phyloP scores from a whole-genome alignment of 2,113 vertebrate genomes.

The Mirounga angustirostris region DNA sequence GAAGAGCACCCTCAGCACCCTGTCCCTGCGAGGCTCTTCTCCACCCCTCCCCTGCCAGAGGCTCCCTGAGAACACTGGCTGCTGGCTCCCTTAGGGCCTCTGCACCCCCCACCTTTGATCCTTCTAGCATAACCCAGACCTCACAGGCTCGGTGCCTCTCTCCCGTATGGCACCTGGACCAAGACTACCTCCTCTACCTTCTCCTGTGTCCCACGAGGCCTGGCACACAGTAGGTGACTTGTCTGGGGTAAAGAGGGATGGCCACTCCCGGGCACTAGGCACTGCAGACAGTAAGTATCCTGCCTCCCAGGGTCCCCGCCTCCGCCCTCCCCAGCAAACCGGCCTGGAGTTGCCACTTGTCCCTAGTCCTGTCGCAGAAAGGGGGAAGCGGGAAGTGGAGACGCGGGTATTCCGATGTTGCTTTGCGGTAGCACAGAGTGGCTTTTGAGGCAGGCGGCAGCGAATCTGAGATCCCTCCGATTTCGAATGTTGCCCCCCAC shows the following conservation, averaged over 20 bases:
- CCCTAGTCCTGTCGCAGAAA: slow-evolving; percentile 19
- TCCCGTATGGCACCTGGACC: not conserved
- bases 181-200: not conserved
- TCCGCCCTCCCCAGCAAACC: not conserved
- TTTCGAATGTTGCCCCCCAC: not conserved
- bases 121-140: not conserved
- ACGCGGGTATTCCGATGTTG: not conserved
- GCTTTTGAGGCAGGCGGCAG: not conserved
- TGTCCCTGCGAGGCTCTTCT: not conserved
- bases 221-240: not conserved
- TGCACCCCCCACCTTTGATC: not conserved
- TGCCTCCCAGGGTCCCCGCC: not conserved
- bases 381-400: not conserved
- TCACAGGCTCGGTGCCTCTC: not conserved
- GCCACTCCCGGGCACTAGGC: not conserved
- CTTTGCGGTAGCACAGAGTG: slow-evolving; percentile 6
- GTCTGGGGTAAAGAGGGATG: not conserved
- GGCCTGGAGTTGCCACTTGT: not conserved
- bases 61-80: not conserved
- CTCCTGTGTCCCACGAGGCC: not conserved
- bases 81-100: not conserved
- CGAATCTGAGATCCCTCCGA: not conserved
- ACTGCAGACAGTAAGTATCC: not conserved
- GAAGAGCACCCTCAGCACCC: not conserved
- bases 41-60: not conserved